A percentile compares a stretch with the other conserved stretches of the same genome.
Conservation (phyloP, 2,113 vertebrate species). For the Cyprinus carpio region DNA sequence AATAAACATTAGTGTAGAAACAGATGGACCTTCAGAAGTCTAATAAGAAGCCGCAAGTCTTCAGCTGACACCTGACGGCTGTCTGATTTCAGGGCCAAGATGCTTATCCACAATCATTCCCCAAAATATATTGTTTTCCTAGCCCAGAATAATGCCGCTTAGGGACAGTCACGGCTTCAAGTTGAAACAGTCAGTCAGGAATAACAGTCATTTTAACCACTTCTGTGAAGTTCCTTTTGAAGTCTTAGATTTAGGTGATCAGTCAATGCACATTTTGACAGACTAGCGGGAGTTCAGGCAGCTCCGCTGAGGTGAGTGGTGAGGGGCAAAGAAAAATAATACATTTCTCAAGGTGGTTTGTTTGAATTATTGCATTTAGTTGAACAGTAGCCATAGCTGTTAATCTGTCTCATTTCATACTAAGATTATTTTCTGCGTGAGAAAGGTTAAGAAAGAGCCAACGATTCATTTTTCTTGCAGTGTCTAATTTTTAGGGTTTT, state of each 20-base stretch:
- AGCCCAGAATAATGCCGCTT: constrained; percentile 45
- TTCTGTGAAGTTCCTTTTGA: constrained; percentile 45
- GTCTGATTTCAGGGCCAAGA: constrained; percentile 43
- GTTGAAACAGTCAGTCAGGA: constrained; percentile 44
- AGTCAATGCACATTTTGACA: constrained; percentile 54
- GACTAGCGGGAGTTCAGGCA: constrained; percentile 53
- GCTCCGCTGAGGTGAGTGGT: constrained; percentile 55
- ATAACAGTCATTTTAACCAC: constrained; percentile 47
- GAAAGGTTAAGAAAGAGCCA: constrained; percentile 63
- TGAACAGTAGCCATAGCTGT: constrained; percentile 61
- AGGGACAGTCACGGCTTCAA: constrained; percentile 43
- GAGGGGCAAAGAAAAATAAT: constrained; percentile 28
- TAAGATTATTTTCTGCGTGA: constrained; percentile 53
- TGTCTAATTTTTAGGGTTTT: constrained; percentile 37
- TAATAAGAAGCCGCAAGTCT: constrained; percentile 47
- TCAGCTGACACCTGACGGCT: constrained; percentile 50
- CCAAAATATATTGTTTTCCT: constrained; percentile 39
- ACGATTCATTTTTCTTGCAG: constrained; percentile 49
- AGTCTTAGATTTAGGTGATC: constrained; percentile 58
- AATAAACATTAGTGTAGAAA: constrained; percentile 42
- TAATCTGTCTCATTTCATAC: constrained; percentile 55
- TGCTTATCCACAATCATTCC: constrained; percentile 45
- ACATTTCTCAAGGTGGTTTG: constrained; percentile 58
- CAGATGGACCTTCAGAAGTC: constrained; percentile 29
- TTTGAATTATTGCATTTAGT: constrained; percentile 69